Evolutionary conservation across 2,113 vertebrate genomes (phyloP), one percentile per base, ranked within the genome.

Genomic region (Seriola dumerili): DNA sequence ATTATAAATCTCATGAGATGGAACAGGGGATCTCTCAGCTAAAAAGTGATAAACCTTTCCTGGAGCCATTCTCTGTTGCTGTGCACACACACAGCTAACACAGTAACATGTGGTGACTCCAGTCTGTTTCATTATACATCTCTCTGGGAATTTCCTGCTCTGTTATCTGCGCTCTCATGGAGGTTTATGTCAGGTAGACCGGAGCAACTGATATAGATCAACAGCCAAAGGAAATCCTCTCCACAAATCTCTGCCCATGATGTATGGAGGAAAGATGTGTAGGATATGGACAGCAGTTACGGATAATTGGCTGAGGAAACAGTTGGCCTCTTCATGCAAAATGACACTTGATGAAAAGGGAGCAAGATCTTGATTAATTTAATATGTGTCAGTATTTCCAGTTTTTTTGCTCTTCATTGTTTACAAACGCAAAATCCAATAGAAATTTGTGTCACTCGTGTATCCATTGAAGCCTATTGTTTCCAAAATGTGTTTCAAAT

Each of bases 1-100:
- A 40, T 63, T 88, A 64, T 89, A 83, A 86, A 86, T 85, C 64
- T 85, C 64, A 85, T 85, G 57, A 86, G 74, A 86, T 74, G 58
- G 77, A 83, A 79, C 74, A 34, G 65, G 78, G 85, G 59, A 88
- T 85, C 63, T 77, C 46, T 72, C 48, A 0, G 38, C 42, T 54
- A 67, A 68, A 23, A 73, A n/a, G 63, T 77, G 86, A 94, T 94
- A 91, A 92, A 76, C 68, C 2, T 91, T 91, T 93, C 84, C 78
- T 88, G 89, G 82, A 92, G 85, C 75, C 82, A 67, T 48, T 48
- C 68, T 66, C 9, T 55, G 55, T 12, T 52, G 29, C 73, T 14
- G 55, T 42, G 50, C 36, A 62, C 48, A 68, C 34, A 64, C 29
- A 62, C 32, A 52, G 50, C 63, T 48, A 36, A 50, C 66, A 76